A percentile compares a stretch with the other conserved stretches of the same genome.
Evolutionary conservation across 2,797 vertebrate species (phyloP).

Genomic region (Pelobates cultripes): DNA sequence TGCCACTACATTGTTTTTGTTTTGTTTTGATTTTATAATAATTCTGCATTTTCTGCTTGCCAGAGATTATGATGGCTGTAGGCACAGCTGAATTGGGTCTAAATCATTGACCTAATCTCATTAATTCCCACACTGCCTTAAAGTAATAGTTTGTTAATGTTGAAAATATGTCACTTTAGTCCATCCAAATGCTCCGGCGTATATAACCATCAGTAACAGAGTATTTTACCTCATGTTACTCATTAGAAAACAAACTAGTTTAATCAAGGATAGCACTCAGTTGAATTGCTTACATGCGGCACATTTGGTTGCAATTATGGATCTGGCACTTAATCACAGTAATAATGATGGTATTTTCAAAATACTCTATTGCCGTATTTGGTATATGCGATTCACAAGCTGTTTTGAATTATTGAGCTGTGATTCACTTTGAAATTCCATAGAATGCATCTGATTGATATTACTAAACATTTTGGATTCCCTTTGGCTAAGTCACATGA

Average conservation of each 20-base stretch:
- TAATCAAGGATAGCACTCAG: constrained; percentile 40
- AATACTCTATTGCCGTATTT: constrained; percentile 75
- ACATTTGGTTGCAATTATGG: constrained; percentile 65
- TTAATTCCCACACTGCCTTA: constrained; percentile 6
- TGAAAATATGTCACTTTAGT: constrained; percentile 28
- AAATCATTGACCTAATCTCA: constrained; percentile 16
- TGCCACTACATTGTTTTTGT: no score
- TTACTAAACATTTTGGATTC: constrained; percentile 15
- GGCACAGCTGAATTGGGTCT: background rate
- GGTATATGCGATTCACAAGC: constrained; percentile 59
- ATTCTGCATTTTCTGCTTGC: background rate
- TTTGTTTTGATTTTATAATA: no score
- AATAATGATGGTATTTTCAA: constrained; percentile 66
- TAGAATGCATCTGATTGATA: constrained; percentile 44
- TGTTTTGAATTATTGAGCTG: constrained; percentile 59
- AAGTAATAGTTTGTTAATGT: constrained; percentile 17
- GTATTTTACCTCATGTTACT: constrained; percentile 33
- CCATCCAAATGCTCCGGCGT: background rate
- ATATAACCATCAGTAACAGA: constrained; percentile 23
- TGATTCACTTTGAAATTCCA: constrained; percentile 54
- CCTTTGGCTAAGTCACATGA: constrained; percentile 4
- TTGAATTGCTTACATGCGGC: constrained; percentile 39
- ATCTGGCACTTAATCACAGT: constrained; percentile 65
- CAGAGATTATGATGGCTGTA: background rate
- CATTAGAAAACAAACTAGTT: constrained; percentile 50